phyloP scores from a whole-genome alignment of 2,888 invertebrate species.

The Marasmarcha lunaedactyla region DNA sequence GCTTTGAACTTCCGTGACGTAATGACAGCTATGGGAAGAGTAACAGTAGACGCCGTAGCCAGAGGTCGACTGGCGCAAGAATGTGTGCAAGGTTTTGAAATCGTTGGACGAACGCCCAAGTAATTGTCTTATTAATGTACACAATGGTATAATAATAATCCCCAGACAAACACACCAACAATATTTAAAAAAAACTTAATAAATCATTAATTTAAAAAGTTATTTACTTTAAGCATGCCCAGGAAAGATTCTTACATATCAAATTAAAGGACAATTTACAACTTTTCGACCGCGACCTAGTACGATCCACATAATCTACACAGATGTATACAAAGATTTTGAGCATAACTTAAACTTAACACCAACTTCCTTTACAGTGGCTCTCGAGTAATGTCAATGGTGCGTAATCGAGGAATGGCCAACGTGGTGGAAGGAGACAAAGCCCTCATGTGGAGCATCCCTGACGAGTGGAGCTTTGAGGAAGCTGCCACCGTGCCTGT shows the following conservation, averaged over 20 bases:
- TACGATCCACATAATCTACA: no score
- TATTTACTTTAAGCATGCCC: no score
- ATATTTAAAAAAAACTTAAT: no score
- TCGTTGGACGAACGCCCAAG: slow-evolving; percentile 69
- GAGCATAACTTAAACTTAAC: no score
- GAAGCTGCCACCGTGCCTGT: slow-evolving; percentile 85
- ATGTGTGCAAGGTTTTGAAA: slow-evolving; percentile 77
- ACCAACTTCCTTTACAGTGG: no score
- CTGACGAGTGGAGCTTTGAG: slow-evolving; percentile 77
- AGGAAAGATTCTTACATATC: no score
- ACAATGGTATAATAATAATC: no score
- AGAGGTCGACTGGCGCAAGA: slow-evolving; percentile 73
- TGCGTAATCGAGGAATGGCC: slow-evolving; percentile 69
- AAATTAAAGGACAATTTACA: no score
- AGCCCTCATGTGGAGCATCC: slow-evolving; percentile 74
- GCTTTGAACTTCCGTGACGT: slow-evolving; percentile 94
- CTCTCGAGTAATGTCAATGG: slow-evolving; percentile 75
- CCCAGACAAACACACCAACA: no score
- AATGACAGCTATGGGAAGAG: slow-evolving; percentile 93
- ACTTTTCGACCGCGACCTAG: no score
- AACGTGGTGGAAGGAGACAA: slow-evolving; percentile 70
- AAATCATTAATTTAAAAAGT: no score
- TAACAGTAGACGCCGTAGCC: slow-evolving; percentile 85
- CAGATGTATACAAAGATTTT: no score
- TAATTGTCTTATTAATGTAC: slow-evolving; percentile 25